Percentiles rank a stretch among this genome's conserved stretches.
phyloP scores from a whole-genome alignment of 2,888 invertebrate genomes.

The Glyphotaelius pellucidus region DNA sequence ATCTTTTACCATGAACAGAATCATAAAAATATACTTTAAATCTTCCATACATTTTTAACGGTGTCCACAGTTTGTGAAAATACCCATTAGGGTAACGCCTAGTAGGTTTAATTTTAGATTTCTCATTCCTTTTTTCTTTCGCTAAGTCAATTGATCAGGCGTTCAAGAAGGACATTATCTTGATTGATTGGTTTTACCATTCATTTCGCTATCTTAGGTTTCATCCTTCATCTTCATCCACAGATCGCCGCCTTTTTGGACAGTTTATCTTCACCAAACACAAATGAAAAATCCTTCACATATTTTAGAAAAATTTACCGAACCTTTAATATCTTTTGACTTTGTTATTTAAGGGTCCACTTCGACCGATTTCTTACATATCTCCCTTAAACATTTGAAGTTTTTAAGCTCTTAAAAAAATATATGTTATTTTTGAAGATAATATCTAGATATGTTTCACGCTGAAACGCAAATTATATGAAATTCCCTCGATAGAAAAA shows the following conservation, averaged over 20 bases:
- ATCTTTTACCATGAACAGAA: too few species aligned
- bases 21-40: too few species aligned
- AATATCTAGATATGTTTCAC: too few species aligned
- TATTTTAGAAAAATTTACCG: not conserved
- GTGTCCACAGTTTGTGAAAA: not conserved
- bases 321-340: too few species aligned
- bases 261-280: not conserved
- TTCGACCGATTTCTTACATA: too few species aligned
- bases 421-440: too few species aligned
- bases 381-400: too few species aligned
- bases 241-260: not conserved
- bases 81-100: not conserved
- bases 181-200: not conserved
- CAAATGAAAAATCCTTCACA: not conserved
- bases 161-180: not conserved
- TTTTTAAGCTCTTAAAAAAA: too few species aligned
- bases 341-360: too few species aligned
- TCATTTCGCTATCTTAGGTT: not conserved
- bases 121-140: not conserved
- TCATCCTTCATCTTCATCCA: not conserved
- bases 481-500: too few species aligned
- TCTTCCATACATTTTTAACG: too few species aligned
- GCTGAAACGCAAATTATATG: too few species aligned
- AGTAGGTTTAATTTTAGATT: not conserved
- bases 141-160: not conserved